phyloP scores from a whole-genome alignment of 2,113 vertebrate species.

The Camarhynchus parvulus region DNA sequence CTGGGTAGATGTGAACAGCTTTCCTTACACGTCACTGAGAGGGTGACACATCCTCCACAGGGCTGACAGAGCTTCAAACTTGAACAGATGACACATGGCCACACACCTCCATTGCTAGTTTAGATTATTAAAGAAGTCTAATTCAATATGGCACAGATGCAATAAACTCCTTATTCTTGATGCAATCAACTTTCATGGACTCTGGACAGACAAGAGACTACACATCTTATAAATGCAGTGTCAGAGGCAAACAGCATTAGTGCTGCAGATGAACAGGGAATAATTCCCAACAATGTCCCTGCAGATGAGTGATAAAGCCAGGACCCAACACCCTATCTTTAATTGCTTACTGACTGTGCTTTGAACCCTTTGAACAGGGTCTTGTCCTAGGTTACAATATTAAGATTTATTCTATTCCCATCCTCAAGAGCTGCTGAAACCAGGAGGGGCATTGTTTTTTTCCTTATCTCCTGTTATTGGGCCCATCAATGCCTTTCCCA shows the following conservation, averaged over 20 bases:
- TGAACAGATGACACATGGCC: background rate
- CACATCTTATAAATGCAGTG: background rate
- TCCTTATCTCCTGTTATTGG: too few relatives aligned
- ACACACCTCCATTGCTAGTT: background rate
- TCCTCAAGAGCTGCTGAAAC: too few relatives aligned
- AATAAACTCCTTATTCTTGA: background rate
- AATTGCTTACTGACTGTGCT: background rate
- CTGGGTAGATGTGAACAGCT: background rate
- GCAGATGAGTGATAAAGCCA: background rate
- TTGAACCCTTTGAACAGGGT: background rate
- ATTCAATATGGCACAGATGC: background rate
- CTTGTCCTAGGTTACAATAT: too few relatives aligned
- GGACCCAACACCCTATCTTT: fast-evolving
- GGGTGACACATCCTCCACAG: background rate
- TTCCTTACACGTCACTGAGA: background rate
- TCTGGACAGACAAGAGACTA: background rate
- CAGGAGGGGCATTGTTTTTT: too few relatives aligned
- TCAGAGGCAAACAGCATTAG: background rate
- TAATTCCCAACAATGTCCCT: background rate
- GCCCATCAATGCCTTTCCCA: too few relatives aligned
- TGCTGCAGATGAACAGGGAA: background rate
- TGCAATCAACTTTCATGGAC: background rate
- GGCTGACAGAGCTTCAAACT: background rate
- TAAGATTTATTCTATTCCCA: too few relatives aligned
- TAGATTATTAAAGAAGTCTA: background rate